phyloP scores from a whole-genome alignment of 1,140 invertebrate genomes.

The Nasonia giraulti region DNA sequence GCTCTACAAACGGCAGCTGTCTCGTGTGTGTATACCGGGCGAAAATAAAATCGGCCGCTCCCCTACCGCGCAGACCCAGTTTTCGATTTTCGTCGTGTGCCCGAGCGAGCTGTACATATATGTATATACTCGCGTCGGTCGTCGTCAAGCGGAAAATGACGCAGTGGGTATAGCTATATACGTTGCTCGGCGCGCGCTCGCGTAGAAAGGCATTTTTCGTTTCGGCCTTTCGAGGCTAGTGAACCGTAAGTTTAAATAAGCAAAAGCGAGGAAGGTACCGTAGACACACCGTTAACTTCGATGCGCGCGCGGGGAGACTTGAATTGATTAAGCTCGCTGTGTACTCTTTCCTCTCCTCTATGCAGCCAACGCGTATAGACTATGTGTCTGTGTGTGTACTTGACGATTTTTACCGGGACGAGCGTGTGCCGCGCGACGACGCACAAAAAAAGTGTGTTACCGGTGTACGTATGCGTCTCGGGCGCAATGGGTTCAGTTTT shows the following conservation, averaged over 20 bases:
- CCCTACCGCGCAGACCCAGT: too few relatives aligned
- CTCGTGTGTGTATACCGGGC: too few relatives aligned
- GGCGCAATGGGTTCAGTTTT: conserved; percentile 21
- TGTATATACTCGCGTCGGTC: not conserved
- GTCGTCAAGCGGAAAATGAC: conserved; percentile 4
- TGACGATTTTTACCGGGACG: conserved; percentile 34
- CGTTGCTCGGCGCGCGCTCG: not conserved
- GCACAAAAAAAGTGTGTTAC: conserved; percentile 44
- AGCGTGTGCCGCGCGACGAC: not conserved
- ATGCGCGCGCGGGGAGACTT: conserved; percentile 10
- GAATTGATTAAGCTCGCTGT: conserved; percentile 38
- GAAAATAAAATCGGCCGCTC: conserved; percentile 1
- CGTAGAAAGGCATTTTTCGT: conserved; percentile 36
- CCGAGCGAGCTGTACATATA: not conserved
- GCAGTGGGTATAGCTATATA: not conserved
- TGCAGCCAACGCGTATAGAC: too few relatives aligned
- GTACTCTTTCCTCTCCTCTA: not conserved
- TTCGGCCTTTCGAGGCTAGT: conserved; percentile 50
- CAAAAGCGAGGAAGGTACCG: conserved; percentile 47
- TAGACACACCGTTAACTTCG: conserved; percentile 48
- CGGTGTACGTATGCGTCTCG: conserved; percentile 8
- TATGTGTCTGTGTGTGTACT: not conserved
- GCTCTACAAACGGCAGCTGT: too few relatives aligned
- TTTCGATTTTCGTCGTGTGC: conserved; percentile 25
- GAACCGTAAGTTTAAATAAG: conserved; percentile 50